Conservation (phyloP, 2,113 vertebrate species). For the Bujurquina vittata region DNA sequence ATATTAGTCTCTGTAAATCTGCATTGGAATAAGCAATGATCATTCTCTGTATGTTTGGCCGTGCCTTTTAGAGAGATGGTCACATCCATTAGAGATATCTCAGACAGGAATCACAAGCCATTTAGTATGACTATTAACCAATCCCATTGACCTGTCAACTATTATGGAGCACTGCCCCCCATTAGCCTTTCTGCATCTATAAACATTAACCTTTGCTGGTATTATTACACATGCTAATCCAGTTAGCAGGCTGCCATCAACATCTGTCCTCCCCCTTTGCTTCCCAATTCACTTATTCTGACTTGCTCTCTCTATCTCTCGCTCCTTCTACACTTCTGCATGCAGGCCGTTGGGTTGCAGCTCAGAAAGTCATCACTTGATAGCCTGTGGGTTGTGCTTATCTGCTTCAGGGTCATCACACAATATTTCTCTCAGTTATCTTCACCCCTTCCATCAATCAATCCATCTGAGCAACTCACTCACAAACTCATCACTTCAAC, state of each 20-base stretch:
- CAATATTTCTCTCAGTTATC: conserved; percentile 66
- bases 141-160: conserved; percentile 50
- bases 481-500: conserved; percentile 37
- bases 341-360: conserved; percentile 33
- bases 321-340: conserved; percentile 16
- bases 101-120: conserved; percentile 46
- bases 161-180: conserved; percentile 33
- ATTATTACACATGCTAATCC: conserved; percentile 68
- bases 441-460: conserved; percentile 44
- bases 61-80: conserved; percentile 1
- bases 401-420: conserved; percentile 63
- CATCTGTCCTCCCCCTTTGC: conserved; percentile 42
- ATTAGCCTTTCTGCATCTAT: conserved; percentile 65
- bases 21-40: not conserved
- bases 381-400: conserved; percentile 62
- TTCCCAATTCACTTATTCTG: conserved; percentile 23
- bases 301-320: not conserved
- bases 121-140: conserved; percentile 55
- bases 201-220: conserved; percentile 69
- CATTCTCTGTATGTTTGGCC: not conserved
- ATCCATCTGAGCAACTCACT: conserved; percentile 42
- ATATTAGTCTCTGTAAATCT: not conserved
- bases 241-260: conserved; percentile 50
- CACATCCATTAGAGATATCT: conserved; percentile 37
- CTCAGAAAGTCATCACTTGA: conserved; percentile 68